Evolutionary conservation across 2,888 invertebrate species (phyloP).

Genomic region (Yponomeuta malinellus): DNA sequence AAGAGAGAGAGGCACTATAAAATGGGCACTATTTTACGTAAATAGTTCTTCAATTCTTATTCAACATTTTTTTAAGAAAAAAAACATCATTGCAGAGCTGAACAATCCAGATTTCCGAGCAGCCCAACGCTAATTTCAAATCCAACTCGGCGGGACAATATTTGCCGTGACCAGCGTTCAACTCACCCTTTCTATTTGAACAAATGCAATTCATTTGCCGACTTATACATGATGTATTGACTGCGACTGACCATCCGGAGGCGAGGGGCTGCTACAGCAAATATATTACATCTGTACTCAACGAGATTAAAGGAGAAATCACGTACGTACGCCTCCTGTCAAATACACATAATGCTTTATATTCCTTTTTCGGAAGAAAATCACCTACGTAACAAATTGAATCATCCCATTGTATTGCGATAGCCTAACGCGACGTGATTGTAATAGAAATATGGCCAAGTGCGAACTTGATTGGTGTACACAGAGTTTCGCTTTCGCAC

Average conservation of each 20-base stretch:
- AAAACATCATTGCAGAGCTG: no score
- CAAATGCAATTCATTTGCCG: slow-evolving; percentile 35
- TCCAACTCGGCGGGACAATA: slow-evolving; percentile 57
- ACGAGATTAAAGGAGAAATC: slow-evolving; percentile 16
- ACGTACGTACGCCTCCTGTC: neutral
- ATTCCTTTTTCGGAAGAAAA: neutral
- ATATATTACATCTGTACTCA: slow-evolving; percentile 17
- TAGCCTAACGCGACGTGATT: neutral
- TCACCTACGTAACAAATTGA: neutral
- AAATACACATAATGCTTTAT: neutral
- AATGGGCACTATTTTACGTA: no score
- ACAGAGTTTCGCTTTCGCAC: no score
- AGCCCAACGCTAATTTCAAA: neutral
- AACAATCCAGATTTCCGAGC: neutral
- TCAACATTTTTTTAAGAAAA: no score
- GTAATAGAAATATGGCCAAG: no score
- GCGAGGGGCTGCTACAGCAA: slow-evolving; percentile 14
- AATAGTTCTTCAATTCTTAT: no score
- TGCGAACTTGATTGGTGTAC: no score
- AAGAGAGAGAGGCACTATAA: no score
- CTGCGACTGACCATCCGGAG: slow-evolving; percentile 19
- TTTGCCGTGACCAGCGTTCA: slow-evolving; percentile 34
- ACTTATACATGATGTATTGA: slow-evolving; percentile 35
- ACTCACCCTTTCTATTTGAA: slow-evolving; percentile 57
- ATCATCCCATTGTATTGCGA: neutral